Percentiles rank a stretch among this genome's conserved stretches.
Conservation (phyloP, 1,140 invertebrate species). For the Aphelinus certus region DNA sequence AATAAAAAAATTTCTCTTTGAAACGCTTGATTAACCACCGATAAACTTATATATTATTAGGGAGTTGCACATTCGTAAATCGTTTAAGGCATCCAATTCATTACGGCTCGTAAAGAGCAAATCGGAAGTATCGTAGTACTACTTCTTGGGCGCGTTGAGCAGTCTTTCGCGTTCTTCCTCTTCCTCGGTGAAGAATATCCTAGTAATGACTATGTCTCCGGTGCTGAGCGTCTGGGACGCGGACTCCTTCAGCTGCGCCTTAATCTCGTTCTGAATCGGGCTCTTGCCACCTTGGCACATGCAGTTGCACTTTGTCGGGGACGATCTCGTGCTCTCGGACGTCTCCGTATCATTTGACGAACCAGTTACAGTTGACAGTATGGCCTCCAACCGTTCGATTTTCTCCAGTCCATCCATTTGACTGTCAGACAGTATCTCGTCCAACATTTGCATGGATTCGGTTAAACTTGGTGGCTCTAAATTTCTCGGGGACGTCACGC, state of each 20-base stretch:
- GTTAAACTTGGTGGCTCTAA: constrained; percentile 88
- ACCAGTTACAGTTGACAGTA: constrained; percentile 79
- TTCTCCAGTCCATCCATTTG: constrained; percentile 87
- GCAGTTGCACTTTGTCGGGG: constrained; percentile 61
- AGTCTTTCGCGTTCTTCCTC: constrained; percentile 61
- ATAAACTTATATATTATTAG: no score
- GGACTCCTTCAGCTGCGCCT: constrained; percentile 57
- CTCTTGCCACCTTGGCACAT: constrained; percentile 62
- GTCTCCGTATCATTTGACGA: constrained; percentile 65
- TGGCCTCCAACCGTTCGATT: constrained; percentile 86
- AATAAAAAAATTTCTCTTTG: no score
- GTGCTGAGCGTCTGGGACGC: constrained; percentile 88
- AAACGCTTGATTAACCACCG: no score
- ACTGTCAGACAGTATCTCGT: constrained; percentile 84
- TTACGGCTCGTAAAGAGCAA: no score
- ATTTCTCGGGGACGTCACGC: constrained; percentile 75
- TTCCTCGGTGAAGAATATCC: constrained; percentile 82
- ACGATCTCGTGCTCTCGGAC: constrained; percentile 42
- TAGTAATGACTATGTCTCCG: constrained; percentile 93
- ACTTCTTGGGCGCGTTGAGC: constrained; percentile 60
- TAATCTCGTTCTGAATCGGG: constrained; percentile 41
- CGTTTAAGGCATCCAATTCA: no score
- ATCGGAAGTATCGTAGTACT: constrained; percentile 2
- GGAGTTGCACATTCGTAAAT: no score
- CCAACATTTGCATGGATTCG: constrained; percentile 89